Evolutionary conservation across 2,888 invertebrate species (phyloP).

Genomic region (Hetaerina titia): DNA sequence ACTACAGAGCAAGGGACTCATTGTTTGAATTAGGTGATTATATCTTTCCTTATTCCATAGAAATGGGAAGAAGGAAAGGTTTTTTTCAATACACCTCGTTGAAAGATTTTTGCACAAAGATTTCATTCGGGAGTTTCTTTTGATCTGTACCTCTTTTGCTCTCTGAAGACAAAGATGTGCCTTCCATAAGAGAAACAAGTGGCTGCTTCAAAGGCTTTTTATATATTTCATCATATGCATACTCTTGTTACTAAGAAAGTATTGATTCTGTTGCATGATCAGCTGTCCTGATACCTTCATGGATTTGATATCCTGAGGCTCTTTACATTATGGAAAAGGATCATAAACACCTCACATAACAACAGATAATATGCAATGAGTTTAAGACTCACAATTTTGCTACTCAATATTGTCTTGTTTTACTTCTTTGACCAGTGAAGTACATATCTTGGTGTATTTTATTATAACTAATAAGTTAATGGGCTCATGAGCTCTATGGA

Average conservation of each 20-base stretch:
- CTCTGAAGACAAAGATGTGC: slow-evolving; percentile 32
- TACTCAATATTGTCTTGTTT: neutral
- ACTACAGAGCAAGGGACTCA: neutral
- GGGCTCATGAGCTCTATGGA: neutral
- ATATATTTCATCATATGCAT: slow-evolving; percentile 13
- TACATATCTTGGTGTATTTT: neutral
- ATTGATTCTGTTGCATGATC: neutral
- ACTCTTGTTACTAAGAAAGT: neutral
- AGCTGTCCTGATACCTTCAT: neutral
- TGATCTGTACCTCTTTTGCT: slow-evolving; percentile 27
- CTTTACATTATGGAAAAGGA: neutral
- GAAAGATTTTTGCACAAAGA: slow-evolving; percentile 16
- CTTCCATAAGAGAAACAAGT: slow-evolving; percentile 26
- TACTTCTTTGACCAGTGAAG: neutral
- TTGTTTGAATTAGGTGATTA: neutral
- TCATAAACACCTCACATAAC: no score
- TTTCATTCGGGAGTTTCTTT: neutral
- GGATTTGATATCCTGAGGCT: neutral
- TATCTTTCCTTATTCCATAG: neutral
- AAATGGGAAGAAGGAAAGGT: neutral
- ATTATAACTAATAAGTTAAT: neutral
- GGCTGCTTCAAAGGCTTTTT: slow-evolving; percentile 32
- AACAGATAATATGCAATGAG: neutral
- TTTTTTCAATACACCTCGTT: slow-evolving; percentile 6
- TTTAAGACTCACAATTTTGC: neutral